Conservation (phyloP, 2,797 vertebrate genomes). For the Parauchenoglanis punctatus region DNA sequence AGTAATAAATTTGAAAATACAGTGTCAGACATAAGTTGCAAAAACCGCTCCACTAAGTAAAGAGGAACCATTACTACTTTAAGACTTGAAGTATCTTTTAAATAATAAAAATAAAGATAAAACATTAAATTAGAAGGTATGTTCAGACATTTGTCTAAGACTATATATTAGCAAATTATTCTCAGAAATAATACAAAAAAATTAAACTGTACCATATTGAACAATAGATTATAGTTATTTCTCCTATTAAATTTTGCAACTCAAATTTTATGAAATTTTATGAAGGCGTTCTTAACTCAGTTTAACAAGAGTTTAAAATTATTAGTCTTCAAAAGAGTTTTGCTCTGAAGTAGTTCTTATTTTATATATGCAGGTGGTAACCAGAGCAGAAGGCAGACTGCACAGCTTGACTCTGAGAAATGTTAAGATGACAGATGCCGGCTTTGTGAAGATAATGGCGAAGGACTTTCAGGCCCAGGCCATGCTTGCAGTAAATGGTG, state of each 20-base stretch:
- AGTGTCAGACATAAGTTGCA: no score
- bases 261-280: not conserved
- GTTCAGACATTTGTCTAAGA: no score
- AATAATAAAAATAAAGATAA: no score
- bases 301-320: not conserved
- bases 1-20: not conserved
- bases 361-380: slow-evolving; percentile 81
- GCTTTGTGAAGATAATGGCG: slow-evolving; percentile 87
- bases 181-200: not conserved
- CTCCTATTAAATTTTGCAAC: not conserved
- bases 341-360: not conserved
- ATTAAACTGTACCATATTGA: not conserved
- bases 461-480: slow-evolving; percentile 93
- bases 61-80: no score
- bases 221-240: not conserved
- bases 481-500: slow-evolving; percentile 89
- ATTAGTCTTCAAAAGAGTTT: not conserved
- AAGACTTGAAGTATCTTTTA: no score
- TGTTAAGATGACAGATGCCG: slow-evolving; percentile 87
- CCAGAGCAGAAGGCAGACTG: slow-evolving; percentile 84
- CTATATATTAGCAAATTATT: not conserved
- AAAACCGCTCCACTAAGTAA: no score
- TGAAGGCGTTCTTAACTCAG: not conserved
- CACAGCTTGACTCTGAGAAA: slow-evolving; percentile 89
- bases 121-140: no score